These are phyloP conservation scores for Brachycybe producta DNA, from an alignment of 2,888 invertebrate species.

Conservation along the genomic window DNA sequence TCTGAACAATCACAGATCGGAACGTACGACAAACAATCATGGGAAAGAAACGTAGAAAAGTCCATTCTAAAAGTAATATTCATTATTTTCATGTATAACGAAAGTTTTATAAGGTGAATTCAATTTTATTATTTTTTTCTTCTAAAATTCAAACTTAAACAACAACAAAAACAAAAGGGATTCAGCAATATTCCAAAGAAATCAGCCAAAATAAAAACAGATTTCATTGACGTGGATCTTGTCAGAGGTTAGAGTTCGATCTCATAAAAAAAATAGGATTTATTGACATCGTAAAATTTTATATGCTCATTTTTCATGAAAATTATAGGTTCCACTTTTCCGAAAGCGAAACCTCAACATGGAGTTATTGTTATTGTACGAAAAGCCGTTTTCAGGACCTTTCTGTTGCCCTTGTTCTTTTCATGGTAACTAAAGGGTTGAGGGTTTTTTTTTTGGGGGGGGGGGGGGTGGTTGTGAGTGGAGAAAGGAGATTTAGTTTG, in stretches of 20 bases:
- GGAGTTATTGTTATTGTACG: conserved; percentile 72
- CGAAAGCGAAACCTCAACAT: conserved; percentile 89
- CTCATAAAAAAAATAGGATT: too few relatives aligned
- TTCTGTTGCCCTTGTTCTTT: conserved; percentile 70
- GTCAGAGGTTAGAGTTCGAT: conserved; percentile 59
- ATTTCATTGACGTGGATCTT: conserved; percentile 89
- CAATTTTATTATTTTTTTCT: conserved; percentile 27
- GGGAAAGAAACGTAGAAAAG: conserved; percentile 91
- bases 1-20: conserved; percentile 52
- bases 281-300: background rate
- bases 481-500: too few relatives aligned
- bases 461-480: background rate
- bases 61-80: conserved; percentile 49
- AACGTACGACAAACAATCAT: conserved; percentile 91
- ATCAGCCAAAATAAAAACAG: conserved; percentile 68
- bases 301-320: conserved; percentile 5
- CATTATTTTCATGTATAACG: background rate
- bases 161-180: too few relatives aligned
- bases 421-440: conserved; percentile 50
- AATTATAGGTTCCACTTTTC: conserved; percentile 75
- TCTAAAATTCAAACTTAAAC: too few relatives aligned
- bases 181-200: conserved; percentile 66
- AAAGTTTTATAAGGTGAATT: background rate
- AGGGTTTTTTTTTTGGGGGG: background rate
- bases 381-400: conserved; percentile 63